A percentile compares a stretch with the other conserved stretches of the same genome.
phyloP scores from a whole-genome alignment of 2,113 vertebrate genomes.

The Phocoena sinus region DNA sequence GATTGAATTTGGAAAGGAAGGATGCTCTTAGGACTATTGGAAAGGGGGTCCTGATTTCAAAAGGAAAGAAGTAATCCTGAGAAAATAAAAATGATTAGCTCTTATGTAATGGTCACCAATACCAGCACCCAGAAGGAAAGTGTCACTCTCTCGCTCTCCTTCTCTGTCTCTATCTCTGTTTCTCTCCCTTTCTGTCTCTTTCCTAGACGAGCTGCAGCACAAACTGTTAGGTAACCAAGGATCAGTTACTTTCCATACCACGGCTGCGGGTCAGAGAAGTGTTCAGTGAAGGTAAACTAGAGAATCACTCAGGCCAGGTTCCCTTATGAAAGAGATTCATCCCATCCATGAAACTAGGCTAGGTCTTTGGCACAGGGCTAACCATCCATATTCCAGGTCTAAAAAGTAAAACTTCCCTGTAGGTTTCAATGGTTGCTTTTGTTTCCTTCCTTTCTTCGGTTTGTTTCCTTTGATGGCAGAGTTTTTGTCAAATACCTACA shows the following conservation, averaged over 20 bases:
- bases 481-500: neutral
- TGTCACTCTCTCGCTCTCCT: neutral
- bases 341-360: neutral
- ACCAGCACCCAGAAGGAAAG: neutral
- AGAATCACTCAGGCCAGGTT: fast-evolving
- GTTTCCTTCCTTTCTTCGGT: neutral
- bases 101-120: neutral
- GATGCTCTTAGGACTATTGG: neutral
- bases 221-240: neutral
- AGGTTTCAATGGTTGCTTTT: neutral
- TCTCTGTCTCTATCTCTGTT: too few species aligned
- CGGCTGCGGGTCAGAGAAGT: neutral
- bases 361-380: neutral
- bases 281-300: neutral
- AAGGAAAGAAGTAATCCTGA: neutral
- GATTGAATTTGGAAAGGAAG: neutral
- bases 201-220: neutral
- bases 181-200: neutral
- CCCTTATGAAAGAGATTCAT: neutral
- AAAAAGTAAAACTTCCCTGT: neutral
- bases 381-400: neutral
- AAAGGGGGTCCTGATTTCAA: neutral
- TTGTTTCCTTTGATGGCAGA: neutral
- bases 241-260: neutral
- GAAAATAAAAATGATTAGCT: neutral